A percentile compares a stretch with the other conserved stretches of the same genome.
phyloP scores from a whole-genome alignment of 2,113 vertebrate species.

The Montifringilla adamsi region DNA sequence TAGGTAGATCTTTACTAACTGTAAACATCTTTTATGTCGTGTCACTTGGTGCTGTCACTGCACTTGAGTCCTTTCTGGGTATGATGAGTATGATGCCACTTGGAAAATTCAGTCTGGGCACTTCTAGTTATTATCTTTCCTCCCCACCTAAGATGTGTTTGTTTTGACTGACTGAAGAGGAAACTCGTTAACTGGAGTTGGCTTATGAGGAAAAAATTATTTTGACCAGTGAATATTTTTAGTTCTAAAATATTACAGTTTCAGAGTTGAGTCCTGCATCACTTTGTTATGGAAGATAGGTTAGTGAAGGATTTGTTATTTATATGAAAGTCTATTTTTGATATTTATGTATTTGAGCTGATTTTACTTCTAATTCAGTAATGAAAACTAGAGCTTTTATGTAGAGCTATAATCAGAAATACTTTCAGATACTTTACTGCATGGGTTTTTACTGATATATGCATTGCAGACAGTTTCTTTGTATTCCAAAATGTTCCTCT shows the following conservation, averaged over 20 bases:
- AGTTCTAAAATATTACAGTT: neutral
- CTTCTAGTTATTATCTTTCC: neutral
- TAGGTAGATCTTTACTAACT: neutral
- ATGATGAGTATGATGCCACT: neutral
- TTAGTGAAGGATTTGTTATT: neutral
- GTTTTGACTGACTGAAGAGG: neutral
- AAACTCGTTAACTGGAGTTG: neutral
- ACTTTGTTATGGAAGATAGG: neutral
- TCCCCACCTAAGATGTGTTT: neutral
- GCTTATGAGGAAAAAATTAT: neutral
- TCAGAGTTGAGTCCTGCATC: neutral
- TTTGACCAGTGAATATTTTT: neutral
- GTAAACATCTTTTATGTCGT: neutral
- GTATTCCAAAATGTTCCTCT: neutral
- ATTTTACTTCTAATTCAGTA: neutral
- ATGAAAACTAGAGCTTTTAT: neutral
- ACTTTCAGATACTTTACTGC: neutral
- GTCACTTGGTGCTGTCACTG: neutral
- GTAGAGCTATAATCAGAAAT: neutral
- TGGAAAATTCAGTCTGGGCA: neutral
- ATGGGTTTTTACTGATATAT: neutral
- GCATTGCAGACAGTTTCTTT: neutral
- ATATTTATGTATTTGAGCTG: neutral
- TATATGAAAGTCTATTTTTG: neutral
- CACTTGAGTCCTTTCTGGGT: neutral